These are phyloP conservation scores for Drosophila emarginata DNA, from an alignment of 2,888 invertebrate genomes.

Conservation along the genomic window DNA sequence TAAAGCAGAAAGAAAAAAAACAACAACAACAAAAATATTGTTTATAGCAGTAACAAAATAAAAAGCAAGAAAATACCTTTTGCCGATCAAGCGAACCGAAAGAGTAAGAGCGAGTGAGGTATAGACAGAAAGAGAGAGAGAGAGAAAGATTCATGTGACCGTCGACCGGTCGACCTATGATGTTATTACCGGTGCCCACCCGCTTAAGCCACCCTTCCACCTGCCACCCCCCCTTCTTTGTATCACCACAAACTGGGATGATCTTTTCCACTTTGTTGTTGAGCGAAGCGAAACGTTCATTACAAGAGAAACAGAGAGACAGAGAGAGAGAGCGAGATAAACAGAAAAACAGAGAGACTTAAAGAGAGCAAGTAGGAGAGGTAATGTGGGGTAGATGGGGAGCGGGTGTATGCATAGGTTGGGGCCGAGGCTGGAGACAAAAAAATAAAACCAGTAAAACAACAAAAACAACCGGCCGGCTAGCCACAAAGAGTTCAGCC, in stretches of 20 bases:
- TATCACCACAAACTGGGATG: neutral
- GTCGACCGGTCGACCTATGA: conserved; percentile 58
- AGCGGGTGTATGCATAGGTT: conserved; percentile 8
- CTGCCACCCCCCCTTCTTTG: neutral
- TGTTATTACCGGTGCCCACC: conserved; percentile 60
- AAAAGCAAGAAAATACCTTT: conserved; percentile 52
- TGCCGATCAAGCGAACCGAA: conserved; percentile 39
- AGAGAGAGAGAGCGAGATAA: conserved; percentile 11
- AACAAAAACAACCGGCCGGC: conserved; percentile 68
- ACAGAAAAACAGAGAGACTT: conserved; percentile 10
- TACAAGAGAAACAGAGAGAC: neutral
- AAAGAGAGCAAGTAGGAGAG: neutral
- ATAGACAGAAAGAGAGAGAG: conserved; percentile 19
- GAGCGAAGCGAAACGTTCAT: conserved; percentile 37
- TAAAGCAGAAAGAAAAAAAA: conserved; percentile 60
- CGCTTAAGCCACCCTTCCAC: neutral
- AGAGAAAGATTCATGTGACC: conserved; percentile 13
- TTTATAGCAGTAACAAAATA: conserved; percentile 50
- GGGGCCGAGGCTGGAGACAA: conserved; percentile 40
- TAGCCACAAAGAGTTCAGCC: conserved; percentile 53
- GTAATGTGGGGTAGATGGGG: conserved; percentile 10
- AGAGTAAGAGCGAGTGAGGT: neutral
- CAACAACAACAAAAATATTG: conserved; percentile 63
- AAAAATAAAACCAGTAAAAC: conserved; percentile 52
- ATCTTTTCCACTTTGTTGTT: conserved; percentile 23